Evolutionary conservation across 2,113 vertebrate species (phyloP), one percentile per base, ranked within the genome.

Genomic region (Phyllopteryx taeniolatus): DNA sequence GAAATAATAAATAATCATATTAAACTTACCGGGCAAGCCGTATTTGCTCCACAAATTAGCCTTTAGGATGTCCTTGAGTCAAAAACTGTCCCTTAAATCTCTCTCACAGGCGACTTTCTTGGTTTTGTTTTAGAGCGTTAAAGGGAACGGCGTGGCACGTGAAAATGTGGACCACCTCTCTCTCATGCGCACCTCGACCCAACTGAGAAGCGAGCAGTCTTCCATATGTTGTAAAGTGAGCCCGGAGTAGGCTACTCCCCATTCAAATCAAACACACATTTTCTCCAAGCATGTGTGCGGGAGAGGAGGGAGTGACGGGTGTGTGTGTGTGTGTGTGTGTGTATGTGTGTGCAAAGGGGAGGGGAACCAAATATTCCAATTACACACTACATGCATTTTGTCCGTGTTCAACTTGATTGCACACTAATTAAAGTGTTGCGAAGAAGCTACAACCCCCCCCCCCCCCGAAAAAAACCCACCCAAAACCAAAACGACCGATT

Each of bases 261-360:
- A 75, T 86, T 87, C 78, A 84, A 92, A 92, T 92, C 90, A 91
- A 89, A 85, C 90, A 90, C 91, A 92, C 88, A 92, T 88, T 89
- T 86, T 46, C 76, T 78, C 76, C 73, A 80, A 75, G 74, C 77
- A 63, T 74, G 84, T 68, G 47, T 64, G 83, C 27, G 80, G 6
- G 74, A 46, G 74, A 5, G 76, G 73, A 54, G 68, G 10, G 71
- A 19, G 67, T 61, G 64, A 51, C 70, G 47, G 68, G 72, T 68
- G 71, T 49, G 75, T 54, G 75, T 64, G 73, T 65, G 78, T 57
- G 62, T 63, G 62, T 42, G 53, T 70, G 61, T 46, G 68, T 5
- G 54, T 9, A 67, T 31, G 57, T 10, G 54, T 27, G 49, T n/a
- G 56, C 59, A 46, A 59, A 60, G 70, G 54, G 66, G 51, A 66